Evolutionary conservation across 2,888 invertebrate species (phyloP).

Genomic region (Lissocephala sabroskyi): DNA sequence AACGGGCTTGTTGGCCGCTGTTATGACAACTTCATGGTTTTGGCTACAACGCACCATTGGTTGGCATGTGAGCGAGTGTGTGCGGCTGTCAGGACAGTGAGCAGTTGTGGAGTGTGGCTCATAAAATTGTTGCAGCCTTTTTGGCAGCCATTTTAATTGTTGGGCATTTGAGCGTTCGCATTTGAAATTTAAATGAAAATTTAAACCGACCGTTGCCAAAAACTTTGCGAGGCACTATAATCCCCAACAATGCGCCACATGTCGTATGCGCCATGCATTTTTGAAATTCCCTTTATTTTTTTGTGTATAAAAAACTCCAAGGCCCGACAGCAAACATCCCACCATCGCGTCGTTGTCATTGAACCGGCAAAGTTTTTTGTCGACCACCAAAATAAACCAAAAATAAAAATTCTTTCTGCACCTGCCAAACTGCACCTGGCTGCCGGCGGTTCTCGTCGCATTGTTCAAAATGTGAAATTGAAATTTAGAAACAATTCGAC

Average conservation of each 20-base stretch:
- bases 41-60: slow-evolving; percentile 39
- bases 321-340: too few relatives aligned
- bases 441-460: too few relatives aligned
- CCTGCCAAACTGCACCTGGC: too few relatives aligned
- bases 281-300: too few relatives aligned
- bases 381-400: too few relatives aligned
- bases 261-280: neutral
- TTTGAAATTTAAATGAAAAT: slow-evolving; percentile 46
- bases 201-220: slow-evolving; percentile 24
- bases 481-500: too few relatives aligned
- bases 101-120: slow-evolving; percentile 34
- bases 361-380: too few relatives aligned
- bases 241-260: neutral
- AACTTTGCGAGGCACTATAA: slow-evolving; percentile 1
- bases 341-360: too few relatives aligned
- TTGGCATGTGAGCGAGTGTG: slow-evolving; percentile 6
- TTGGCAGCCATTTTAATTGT: slow-evolving; percentile 54
- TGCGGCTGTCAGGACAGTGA: slow-evolving; percentile 31
- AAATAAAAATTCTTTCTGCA: too few relatives aligned
- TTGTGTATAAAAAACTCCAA: too few relatives aligned
- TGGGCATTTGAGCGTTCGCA: too few relatives aligned
- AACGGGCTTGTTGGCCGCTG: slow-evolving; percentile 29
- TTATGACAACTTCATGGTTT: slow-evolving; percentile 43
- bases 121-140: slow-evolving; percentile 42
- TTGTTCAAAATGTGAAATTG: too few relatives aligned